phyloP scores from a whole-genome alignment of 2,888 invertebrate species.

The Pharmacophagus antenor region DNA sequence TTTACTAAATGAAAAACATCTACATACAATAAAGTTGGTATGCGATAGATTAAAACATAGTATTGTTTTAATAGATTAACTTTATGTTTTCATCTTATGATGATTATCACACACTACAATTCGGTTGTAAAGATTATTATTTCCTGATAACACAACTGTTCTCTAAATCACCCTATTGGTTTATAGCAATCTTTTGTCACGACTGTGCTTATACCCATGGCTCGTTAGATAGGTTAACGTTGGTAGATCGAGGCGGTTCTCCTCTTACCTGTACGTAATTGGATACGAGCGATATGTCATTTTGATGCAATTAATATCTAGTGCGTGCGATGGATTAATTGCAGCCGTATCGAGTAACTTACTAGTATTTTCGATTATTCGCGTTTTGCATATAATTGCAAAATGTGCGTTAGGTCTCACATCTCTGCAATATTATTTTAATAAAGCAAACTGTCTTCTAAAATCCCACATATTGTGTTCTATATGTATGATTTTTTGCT shows the following conservation, averaged over 20 bases:
- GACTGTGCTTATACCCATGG: constrained; percentile 13
- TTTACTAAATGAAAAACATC: too few species aligned
- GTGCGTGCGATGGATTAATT: constrained; percentile 25
- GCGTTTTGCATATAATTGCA: not conserved
- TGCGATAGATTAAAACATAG: too few species aligned
- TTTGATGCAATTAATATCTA: constrained; percentile 26
- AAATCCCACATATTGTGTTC: too few species aligned
- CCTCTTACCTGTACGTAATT: constrained; percentile 28
- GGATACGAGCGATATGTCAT: constrained; percentile 30
- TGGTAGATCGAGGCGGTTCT: constrained; percentile 25
- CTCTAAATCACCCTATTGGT: constrained; percentile 8
- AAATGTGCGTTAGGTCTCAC: too few species aligned
- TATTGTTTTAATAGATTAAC: too few species aligned
- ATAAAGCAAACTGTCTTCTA: too few species aligned
- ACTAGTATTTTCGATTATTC: not conserved
- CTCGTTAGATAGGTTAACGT: constrained; percentile 23
- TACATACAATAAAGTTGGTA: too few species aligned
- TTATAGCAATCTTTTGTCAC: constrained; percentile 23
- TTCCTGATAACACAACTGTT: constrained; percentile 33
- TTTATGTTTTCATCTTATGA: not conserved
- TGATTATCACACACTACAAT: too few species aligned
- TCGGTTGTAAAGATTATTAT: constrained; percentile 40
- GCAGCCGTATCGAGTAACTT: constrained; percentile 15
- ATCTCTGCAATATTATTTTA: too few species aligned
- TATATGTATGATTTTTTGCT: too few species aligned